Evolutionary conservation across 2,888 invertebrate species (phyloP), one percentile per base, ranked within the genome.

Genomic region (Caenorhabditis angaria): DNA sequence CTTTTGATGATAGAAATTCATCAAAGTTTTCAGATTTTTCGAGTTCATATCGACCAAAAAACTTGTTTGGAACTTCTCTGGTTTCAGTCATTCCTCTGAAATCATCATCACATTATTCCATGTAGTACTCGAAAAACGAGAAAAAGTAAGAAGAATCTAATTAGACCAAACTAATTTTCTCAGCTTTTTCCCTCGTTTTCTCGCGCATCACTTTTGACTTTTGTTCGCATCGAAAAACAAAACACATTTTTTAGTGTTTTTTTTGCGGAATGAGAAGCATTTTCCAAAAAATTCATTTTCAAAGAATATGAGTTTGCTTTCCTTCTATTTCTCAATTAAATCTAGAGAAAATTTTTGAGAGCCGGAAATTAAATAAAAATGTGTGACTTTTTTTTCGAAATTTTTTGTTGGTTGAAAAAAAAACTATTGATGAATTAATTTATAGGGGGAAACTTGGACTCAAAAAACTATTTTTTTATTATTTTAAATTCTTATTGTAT

Each of bases 1-100:
- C 78, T 75, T 83, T 85, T 25, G 82, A 68, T 4, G 84, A 62
- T 48, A 87, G 78, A 60, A 82, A 87, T 62, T 87, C 87, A 55
- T 87, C 87, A 61, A 87, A 87, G 50, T 86, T 85, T 61, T 87
- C 87, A 51, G 82, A 83, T 58, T 73, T 71, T 47, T 86, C 85
- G 25, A 84, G 73, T 22, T 80, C 78, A 72, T 83, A 87, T 20
- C 74, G 69, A 8, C 87, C 87, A 27, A 84, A 78, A 66, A 87
- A 87, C 57, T 78, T 76, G 1, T 75, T 70, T 1, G 87, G 87
- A 22, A 87, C 72, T 54, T 20, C 12, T 32, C 12, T 41, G 3
- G 10, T 14, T 14, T 41, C 41, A 12, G 10, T 10, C 14, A 18
- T 41, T 41, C 29, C 14, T 29, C 6, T 57, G 2, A 4, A 18